A percentile compares a stretch with the other conserved stretches of the same genome.
These are phyloP conservation scores for Ia io DNA, from an alignment of 2,113 vertebrate species.

Conservation along the genomic window DNA sequence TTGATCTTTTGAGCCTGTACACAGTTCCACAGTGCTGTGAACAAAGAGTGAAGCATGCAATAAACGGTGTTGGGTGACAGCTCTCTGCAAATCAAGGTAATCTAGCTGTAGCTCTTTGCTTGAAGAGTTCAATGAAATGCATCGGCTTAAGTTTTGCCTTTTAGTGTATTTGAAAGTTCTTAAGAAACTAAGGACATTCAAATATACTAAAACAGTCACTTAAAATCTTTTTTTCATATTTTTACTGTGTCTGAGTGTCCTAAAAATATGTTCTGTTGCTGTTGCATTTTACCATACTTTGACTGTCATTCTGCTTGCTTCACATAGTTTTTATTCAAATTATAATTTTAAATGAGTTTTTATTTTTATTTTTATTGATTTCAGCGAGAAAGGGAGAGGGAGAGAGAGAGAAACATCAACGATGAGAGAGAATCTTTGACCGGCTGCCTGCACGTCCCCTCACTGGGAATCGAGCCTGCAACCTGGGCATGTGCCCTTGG, in stretches of 20 bases:
- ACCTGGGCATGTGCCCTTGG: too few species aligned
- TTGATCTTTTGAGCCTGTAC: not conserved
- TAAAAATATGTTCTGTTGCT: not conserved
- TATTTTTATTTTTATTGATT: too few species aligned
- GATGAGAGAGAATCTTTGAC: too few species aligned
- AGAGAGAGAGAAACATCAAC: too few species aligned
- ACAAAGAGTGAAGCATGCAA: not conserved
- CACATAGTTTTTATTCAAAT: not conserved
- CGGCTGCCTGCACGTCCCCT: too few species aligned
- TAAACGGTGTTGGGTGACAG: not conserved
- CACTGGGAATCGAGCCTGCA: too few species aligned
- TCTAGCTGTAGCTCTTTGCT: conserved; percentile 24
- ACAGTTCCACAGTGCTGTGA: not conserved
- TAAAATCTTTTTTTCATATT: not conserved
- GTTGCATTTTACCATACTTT: conserved; percentile 20
- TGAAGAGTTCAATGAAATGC: conserved; percentile 9
- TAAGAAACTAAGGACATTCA: conserved; percentile 31
- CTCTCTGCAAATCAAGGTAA: conserved; percentile 45
- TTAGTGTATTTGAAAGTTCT: conserved; percentile 12
- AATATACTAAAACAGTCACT: not conserved
- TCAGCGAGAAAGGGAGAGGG: too few species aligned
- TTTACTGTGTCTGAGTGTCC: not conserved
- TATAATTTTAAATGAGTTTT: not conserved
- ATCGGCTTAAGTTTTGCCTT: conserved; percentile 34
- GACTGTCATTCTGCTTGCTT: conserved; percentile 6